Evolutionary conservation across 2,113 vertebrate species (phyloP), one percentile per base, ranked within the genome.

Genomic region (Neolamprologus kungweensis): DNA sequence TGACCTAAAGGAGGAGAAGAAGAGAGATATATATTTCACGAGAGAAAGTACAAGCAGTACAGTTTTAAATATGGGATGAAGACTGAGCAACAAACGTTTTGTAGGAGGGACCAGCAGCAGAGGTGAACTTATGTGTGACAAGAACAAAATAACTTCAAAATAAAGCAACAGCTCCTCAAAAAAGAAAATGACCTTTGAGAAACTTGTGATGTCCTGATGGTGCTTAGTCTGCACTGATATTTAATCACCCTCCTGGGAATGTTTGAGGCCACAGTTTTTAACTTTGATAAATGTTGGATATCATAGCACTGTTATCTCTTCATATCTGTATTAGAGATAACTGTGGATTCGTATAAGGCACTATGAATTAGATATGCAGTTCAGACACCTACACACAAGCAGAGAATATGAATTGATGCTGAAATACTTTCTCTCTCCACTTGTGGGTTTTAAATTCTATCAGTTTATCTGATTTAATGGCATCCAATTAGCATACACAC

Each of bases 1-100:
- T 45, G 82, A 92, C 85, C 96, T 96, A 90, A 86, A 31, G 71
- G 40, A 75, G 14, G 33, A 86, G 14, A 57, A 47, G 21, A 86
- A 55, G 53, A 73, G 16, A 65, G 13, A 80, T 35, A 86, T 82
- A 79, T 80, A 82, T 85, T 90, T 87, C 28, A 90, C 26, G 9
- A 35, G 5, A 60, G 57, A 71, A 68, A 89, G 60, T 45, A 79
- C 68, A 91, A 79, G 51, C 45, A 85, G 50, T 53, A 55, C 47
- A 85, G 81, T 45, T 86, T 87, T 78, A 55, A 82, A 80, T 37
- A 53, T 53, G 50, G 11, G 63, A 83, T 78, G 5, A 60, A 23
- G 26, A 8, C 31, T 47, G 13, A 81, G 50, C 17, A 57, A 71
- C 55, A 86, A 80, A 84, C 21, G 45, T n/a, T 78, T 12, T 82